Conservation (phyloP, 2,797 vertebrate species). For the Cyclura pinguis region DNA sequence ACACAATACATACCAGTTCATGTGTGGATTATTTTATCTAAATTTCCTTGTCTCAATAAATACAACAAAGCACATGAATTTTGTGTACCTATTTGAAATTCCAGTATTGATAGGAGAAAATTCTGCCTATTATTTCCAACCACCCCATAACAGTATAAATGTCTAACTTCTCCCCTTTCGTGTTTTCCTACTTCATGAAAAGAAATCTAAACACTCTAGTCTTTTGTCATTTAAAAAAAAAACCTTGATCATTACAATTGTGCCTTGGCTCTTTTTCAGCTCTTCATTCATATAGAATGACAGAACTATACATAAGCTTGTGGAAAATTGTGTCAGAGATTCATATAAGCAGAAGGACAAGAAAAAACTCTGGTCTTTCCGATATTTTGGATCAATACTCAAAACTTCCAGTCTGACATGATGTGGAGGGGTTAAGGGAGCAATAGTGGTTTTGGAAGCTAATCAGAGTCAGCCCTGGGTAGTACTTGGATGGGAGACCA, state of each 20-base stretch:
- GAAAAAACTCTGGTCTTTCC: not conserved
- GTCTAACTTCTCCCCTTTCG: not conserved
- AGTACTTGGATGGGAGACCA: no score
- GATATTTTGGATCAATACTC: not conserved
- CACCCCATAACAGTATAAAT: not conserved
- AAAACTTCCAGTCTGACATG: not conserved
- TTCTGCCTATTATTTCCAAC: not conserved
- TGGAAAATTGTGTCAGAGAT: not conserved
- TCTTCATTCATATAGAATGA: conserved; percentile 5
- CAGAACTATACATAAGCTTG: not conserved
- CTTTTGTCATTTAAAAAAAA: not conserved
- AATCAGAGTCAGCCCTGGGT: no score
- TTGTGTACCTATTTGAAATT: not conserved
- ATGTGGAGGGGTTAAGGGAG: not conserved
- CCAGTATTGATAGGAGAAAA: not conserved
- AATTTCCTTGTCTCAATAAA: not conserved
- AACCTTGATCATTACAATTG: not conserved
- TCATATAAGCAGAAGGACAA: not conserved
- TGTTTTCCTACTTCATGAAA: not conserved
- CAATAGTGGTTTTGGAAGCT: not conserved
- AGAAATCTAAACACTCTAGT: not conserved
- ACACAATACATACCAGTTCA: not conserved
- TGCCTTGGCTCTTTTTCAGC: not conserved
- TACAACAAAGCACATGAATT: not conserved
- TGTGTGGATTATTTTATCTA: not conserved